These are phyloP conservation scores for Drosophila villosipedis DNA, from an alignment of 2,888 invertebrate genomes.

Conservation along the genomic window DNA sequence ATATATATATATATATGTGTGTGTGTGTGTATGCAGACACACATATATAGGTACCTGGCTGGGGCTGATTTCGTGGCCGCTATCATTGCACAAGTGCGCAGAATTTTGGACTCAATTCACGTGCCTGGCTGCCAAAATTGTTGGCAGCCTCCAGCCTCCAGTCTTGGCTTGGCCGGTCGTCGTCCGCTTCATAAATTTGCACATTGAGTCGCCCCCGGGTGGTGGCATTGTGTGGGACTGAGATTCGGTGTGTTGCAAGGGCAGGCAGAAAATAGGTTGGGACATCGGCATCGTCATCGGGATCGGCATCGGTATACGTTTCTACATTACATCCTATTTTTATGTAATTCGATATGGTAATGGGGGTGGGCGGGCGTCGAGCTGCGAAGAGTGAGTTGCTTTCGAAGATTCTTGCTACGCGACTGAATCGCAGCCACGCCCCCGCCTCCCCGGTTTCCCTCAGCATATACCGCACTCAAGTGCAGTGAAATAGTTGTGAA, in stretches of 20 bases:
- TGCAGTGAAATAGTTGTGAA: slow-evolving; percentile 79
- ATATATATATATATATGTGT: background rate
- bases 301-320: slow-evolving; percentile 41
- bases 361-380: slow-evolving; percentile 15
- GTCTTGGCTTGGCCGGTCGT: slow-evolving; percentile 51
- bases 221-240: background rate
- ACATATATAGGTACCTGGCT: slow-evolving; percentile 55
- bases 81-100: slow-evolving; percentile 80
- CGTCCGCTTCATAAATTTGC: slow-evolving; percentile 77
- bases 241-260: background rate
- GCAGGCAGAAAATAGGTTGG: background rate
- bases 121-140: slow-evolving; percentile 83
- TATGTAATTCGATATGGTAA: slow-evolving; percentile 75
- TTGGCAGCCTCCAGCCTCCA: slow-evolving; percentile 57
- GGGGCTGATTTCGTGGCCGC: slow-evolving; percentile 47
- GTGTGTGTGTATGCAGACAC: slow-evolving; percentile 11
- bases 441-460: background rate
- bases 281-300: background rate
- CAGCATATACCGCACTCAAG: slow-evolving; percentile 58
- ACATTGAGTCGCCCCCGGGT: slow-evolving; percentile 70
- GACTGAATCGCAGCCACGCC: slow-evolving; percentile 47
- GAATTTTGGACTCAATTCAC: slow-evolving; percentile 83
- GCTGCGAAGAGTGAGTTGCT: slow-evolving; percentile 22
- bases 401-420: slow-evolving; percentile 64
- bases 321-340: slow-evolving; percentile 65